Evolutionary conservation across 2,797 vertebrate species (phyloP).

Genomic region (Rhinophrynus dorsalis): DNA sequence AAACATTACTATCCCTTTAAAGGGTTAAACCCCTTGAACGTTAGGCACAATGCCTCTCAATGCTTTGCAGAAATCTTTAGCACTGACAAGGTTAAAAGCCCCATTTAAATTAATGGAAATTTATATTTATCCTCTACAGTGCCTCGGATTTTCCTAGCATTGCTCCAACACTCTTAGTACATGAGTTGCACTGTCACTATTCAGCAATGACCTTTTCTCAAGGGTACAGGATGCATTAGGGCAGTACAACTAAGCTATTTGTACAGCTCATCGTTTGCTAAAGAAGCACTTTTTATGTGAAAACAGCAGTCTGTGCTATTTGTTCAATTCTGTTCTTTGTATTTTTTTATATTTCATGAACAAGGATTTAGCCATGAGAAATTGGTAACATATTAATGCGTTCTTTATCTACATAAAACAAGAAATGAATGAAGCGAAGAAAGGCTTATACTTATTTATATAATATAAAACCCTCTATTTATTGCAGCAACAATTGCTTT

Average conservation of each 20-base stretch:
- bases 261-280: conserved; percentile 27
- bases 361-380: neutral
- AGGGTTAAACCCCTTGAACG: too few relatives aligned
- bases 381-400: conserved; percentile 18
- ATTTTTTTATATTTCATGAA: conserved; percentile 8
- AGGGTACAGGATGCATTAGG: conserved; percentile 38
- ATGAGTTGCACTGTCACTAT: conserved; percentile 17
- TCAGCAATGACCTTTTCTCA: conserved; percentile 26
- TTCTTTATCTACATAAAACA: conserved; percentile 14
- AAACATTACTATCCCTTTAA: too few relatives aligned
- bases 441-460: conserved; percentile 1
- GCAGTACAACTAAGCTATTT: conserved; percentile 30
- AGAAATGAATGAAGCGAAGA: conserved; percentile 4
- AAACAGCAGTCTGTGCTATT: conserved; percentile 22
- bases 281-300: conserved; percentile 26
- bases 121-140: too few relatives aligned
- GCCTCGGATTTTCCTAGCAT: too few relatives aligned
- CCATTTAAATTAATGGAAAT: too few relatives aligned
- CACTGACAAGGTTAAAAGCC: too few relatives aligned
- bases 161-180: too few relatives aligned
- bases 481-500: neutral
- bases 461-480: neutral
- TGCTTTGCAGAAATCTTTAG: too few relatives aligned
- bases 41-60: too few relatives aligned
- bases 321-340: neutral